These are phyloP conservation scores for Unio pictorum DNA, from an alignment of 2,888 invertebrate genomes.

Conservation along the genomic window DNA sequence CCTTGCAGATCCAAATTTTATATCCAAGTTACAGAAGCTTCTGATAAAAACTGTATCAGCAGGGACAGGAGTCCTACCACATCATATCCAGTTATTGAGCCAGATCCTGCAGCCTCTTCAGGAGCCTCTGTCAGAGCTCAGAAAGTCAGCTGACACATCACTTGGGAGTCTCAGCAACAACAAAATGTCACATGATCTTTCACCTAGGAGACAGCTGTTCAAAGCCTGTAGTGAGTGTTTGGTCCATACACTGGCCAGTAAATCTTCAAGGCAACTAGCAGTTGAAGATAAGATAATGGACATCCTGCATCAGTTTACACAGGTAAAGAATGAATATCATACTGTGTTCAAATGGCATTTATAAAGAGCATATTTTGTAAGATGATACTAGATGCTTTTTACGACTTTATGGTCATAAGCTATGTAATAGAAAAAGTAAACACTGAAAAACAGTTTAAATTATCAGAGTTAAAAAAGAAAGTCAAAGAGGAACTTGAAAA, in stretches of 20 bases:
- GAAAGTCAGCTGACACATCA: no score
- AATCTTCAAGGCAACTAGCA: neutral
- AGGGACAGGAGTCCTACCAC: constrained; percentile 2
- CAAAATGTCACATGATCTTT: neutral
- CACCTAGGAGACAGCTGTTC: neutral
- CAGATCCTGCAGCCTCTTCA: neutral
- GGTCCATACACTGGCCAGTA: neutral
- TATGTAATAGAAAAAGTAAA: no score
- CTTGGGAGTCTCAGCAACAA: constrained; percentile 4
- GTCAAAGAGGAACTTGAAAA: no score
- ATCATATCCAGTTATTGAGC: constrained; percentile 16
- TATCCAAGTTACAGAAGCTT: constrained; percentile 9
- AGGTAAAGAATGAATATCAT: constrained; percentile 6
- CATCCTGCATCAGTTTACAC: constrained; percentile 10
- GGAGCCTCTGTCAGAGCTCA: no score
- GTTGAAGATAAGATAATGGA: constrained; percentile 14
- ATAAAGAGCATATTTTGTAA: no score
- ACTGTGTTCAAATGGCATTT: no score
- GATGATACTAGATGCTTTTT: no score
- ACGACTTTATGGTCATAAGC: no score
- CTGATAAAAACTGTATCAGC: constrained; percentile 6
- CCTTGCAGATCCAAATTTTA: constrained; percentile 16
- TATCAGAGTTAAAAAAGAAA: no score
- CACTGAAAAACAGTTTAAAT: no score
- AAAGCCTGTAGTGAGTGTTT: constrained; percentile 1